phyloP scores from a whole-genome alignment of 2,797 vertebrate genomes.

The Dicrostonyx torquatus region DNA sequence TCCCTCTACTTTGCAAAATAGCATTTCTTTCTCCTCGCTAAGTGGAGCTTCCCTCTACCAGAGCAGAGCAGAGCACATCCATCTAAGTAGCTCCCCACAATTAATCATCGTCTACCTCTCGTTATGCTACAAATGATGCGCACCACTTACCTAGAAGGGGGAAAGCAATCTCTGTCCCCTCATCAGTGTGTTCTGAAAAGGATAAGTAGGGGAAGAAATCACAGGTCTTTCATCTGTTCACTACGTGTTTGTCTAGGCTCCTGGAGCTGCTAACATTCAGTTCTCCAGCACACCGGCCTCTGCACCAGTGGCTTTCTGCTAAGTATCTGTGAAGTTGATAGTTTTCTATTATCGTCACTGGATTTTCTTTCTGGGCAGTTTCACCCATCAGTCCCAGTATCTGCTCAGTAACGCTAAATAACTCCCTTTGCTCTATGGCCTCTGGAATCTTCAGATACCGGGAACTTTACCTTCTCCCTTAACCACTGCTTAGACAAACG shows the following conservation, averaged over 20 bases:
- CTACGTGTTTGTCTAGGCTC: conserved; percentile 44
- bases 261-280: conserved; percentile 47
- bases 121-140: conserved; percentile 71
- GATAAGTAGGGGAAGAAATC: conserved; percentile 74
- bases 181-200: conserved; percentile 78
- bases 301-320: conserved; percentile 52
- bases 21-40: conserved; percentile 53
- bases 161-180: conserved; percentile 76
- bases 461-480: conserved; percentile 59
- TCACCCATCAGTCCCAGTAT: conserved; percentile 51
- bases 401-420: conserved; percentile 54
- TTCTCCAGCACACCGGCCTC: conserved; percentile 32
- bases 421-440: conserved; percentile 50
- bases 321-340: conserved; percentile 42
- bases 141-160: conserved; percentile 74
- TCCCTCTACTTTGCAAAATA: conserved; percentile 24
- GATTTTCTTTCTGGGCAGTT: conserved; percentile 53
- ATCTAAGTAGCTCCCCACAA: conserved; percentile 41
- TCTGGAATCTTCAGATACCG: conserved; percentile 56
- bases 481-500: conserved; percentile 60
- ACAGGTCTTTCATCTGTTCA: conserved; percentile 74
- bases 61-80: conserved; percentile 62
- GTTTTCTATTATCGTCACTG: conserved; percentile 56
- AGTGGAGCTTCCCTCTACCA: conserved; percentile 64
- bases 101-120: conserved; percentile 59